These are phyloP conservation scores for Polypedilum pembai DNA, from an alignment of 1,140 invertebrate species.

Conservation along the genomic window DNA sequence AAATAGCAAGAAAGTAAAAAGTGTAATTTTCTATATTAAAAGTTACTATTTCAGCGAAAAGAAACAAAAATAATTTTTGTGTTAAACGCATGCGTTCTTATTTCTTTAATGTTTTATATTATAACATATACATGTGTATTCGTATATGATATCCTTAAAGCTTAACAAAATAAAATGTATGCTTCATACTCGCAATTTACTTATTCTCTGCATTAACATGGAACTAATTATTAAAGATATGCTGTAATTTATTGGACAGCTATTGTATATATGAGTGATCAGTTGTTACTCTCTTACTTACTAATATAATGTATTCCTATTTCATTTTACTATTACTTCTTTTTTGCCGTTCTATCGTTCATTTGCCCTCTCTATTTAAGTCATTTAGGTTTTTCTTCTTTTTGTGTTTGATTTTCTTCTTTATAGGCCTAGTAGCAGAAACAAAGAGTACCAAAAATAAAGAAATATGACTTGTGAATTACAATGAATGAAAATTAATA, in stretches of 20 bases:
- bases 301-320: background rate
- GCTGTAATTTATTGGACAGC: conserved; percentile 16
- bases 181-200: background rate
- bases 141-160: conserved; percentile 6
- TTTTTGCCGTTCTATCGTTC: background rate
- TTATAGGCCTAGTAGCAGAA: background rate
- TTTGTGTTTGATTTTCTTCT: background rate
- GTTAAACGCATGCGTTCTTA: background rate
- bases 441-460: background rate
- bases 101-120: background rate
- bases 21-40: conserved; percentile 1
- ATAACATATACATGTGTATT: background rate
- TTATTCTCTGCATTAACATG: conserved; percentile 12
- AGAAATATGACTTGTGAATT: background rate
- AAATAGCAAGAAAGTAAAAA: background rate
- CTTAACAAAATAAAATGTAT: background rate
- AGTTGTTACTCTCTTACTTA: background rate
- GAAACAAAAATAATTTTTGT: background rate
- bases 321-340: background rate
- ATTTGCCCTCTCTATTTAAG: background rate
- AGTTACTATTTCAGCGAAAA: background rate
- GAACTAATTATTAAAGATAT: conserved; percentile 19
- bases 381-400: background rate
- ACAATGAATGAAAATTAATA: background rate
- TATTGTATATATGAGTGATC: conserved; percentile 13